phyloP scores from a whole-genome alignment of 1,140 invertebrate genomes.

The Leguminivora glycinivorella region DNA sequence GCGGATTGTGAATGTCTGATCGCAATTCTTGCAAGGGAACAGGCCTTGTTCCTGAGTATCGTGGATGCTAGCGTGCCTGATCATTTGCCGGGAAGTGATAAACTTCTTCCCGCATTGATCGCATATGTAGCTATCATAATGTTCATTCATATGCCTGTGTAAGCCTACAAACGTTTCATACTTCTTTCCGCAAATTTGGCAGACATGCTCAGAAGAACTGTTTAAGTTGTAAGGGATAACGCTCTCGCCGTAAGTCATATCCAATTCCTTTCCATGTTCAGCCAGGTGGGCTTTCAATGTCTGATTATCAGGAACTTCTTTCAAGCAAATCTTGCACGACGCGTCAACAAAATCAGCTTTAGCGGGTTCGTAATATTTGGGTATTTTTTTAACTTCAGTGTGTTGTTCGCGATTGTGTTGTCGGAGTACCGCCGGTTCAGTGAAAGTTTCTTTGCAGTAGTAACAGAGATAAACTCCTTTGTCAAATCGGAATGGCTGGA shows the following conservation, averaged over 20 bases:
- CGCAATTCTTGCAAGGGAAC: constrained; percentile 66
- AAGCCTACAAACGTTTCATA: constrained; percentile 75
- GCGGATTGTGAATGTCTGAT: constrained; percentile 53
- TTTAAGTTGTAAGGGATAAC: constrained; percentile 66
- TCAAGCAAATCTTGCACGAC: constrained; percentile 60
- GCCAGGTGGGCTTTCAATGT: constrained; percentile 55
- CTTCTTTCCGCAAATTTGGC: constrained; percentile 62
- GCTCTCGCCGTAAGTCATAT: constrained; percentile 55
- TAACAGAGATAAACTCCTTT: constrained; percentile 67
- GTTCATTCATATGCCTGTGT: constrained; percentile 73
- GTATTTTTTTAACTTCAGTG: constrained; percentile 46
- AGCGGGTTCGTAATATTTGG: constrained; percentile 65
- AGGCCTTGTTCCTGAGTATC: constrained; percentile 42
- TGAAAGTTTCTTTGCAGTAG: constrained; percentile 62
- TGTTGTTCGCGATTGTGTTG: constrained; percentile 57
- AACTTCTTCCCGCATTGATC: constrained; percentile 74
- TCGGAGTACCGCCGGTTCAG: constrained; percentile 63
- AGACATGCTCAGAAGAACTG: constrained; percentile 53
- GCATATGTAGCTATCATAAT: constrained; percentile 73
- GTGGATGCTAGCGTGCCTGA: constrained; percentile 61
- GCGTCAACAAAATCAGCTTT: constrained; percentile 66
- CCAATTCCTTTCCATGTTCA: constrained; percentile 57
- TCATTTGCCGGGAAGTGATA: constrained; percentile 61
- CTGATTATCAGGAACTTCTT: constrained; percentile 50
- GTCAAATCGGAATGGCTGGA: constrained; percentile 67